Evolutionary conservation across 2,113 vertebrate genomes (phyloP), one percentile per base, ranked within the genome.

Genomic region (Chamaetylas fuelleborni): DNA sequence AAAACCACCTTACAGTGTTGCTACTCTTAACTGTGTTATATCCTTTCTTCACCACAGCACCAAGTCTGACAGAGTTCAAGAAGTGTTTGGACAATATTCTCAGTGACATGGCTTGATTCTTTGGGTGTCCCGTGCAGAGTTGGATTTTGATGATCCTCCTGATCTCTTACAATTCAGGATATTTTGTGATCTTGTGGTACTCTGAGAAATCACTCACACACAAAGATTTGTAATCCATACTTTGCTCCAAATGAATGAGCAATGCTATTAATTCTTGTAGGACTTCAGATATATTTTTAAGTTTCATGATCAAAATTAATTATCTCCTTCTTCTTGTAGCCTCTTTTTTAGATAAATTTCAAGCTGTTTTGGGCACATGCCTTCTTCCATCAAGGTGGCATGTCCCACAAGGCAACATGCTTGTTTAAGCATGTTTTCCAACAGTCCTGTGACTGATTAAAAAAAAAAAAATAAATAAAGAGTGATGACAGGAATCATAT

Each of bases 171-270:
- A 54, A 1, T 4, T 40, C 34, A 77, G 33, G 33, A 8, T 33
- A 24, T 42, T 56, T 53, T 54, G 6, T 54, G 47, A 47, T 53
- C 31, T 26, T 76, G 16, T 34, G 61, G 31, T 23, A 22, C 7
- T 4, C 13, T 34, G 7, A 57, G 28, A n/a, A 17, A 56, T 45
- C 0, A 0, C 15, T 78, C 45, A 1, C 12, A 31, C n/a, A 61
- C 7, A 29, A 65, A 60, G 3, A n/a, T 82, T 33, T 1, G 2
- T 5, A 86, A 77, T 65, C 24, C 31, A 25, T 33, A 54, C 8
- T 61, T 71, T 24, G 60, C 40, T 61, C 13, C 50, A 77, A 92
- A 61, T 36, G 26, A 80, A 57, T 66, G 20, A 90, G 5, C 16
- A n/a, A 28, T 45, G 5, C 1, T 66, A 16, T 62, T 38, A 54